Conservation (phyloP, 2,888 invertebrate genomes). For the Sphaerophoria taeniata region DNA sequence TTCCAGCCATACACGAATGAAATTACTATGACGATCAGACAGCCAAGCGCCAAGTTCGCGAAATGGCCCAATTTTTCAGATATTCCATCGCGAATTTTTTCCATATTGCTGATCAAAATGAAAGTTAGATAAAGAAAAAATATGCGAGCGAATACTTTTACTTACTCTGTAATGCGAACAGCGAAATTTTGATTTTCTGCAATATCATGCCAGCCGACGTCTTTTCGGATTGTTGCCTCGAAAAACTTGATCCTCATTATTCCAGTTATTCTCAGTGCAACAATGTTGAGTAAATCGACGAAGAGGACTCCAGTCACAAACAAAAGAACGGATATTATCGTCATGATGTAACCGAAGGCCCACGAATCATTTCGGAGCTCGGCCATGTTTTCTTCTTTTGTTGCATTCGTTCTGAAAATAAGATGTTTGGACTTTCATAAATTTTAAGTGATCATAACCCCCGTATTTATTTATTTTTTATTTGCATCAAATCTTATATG, state of each 20-base stretch:
- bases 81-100: constrained; percentile 91
- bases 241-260: constrained; percentile 86
- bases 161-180: constrained; percentile 88
- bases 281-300: constrained; percentile 86
- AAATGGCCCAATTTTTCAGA: constrained; percentile 92
- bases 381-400: constrained; percentile 84
- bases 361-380: constrained; percentile 86
- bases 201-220: constrained; percentile 89
- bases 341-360: constrained; percentile 84
- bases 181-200: constrained; percentile 88
- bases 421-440: neutral
- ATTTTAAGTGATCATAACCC: neutral
- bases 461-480: too few species aligned
- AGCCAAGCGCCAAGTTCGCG: constrained; percentile 83
- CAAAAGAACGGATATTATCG: constrained; percentile 84
- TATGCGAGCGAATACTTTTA: constrained; percentile 74
- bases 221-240: constrained; percentile 86
- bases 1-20: constrained; percentile 93
- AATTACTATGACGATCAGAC: constrained; percentile 81
- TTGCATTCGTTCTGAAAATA: constrained; percentile 83
- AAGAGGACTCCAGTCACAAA: constrained; percentile 85
- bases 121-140: constrained; percentile 76
- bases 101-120: constrained; percentile 85
- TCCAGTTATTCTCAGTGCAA: constrained; percentile 84
- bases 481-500: too few species aligned